These are phyloP conservation scores for Andrena bucephala DNA, from an alignment of 2,888 invertebrate genomes.

Conservation along the genomic window DNA sequence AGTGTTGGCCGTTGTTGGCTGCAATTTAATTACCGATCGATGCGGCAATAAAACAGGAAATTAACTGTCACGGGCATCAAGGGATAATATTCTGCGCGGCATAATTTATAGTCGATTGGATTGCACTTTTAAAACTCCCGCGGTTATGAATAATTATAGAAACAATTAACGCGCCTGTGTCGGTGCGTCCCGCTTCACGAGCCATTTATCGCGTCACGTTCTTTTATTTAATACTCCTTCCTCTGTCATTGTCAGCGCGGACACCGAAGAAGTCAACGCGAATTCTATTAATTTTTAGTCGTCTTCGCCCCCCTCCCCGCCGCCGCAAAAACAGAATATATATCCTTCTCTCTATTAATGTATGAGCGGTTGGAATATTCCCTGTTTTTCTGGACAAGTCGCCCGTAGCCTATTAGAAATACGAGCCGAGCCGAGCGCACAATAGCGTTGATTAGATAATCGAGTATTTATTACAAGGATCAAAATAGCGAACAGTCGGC, in stretches of 20 bases:
- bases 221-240: background rate
- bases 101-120: conserved; percentile 52
- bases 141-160: conserved; percentile 56
- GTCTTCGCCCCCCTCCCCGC: too few relatives aligned
- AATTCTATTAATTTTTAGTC: background rate
- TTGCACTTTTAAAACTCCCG: conserved; percentile 31
- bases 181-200: conserved; percentile 7
- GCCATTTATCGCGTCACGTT: background rate
- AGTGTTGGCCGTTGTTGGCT: conserved; percentile 39
- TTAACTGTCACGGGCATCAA: conserved; percentile 43
- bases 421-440: conserved; percentile 17
- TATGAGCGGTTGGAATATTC: too few relatives aligned
- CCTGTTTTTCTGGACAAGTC: background rate
- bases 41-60: conserved; percentile 61
- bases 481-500: conserved; percentile 27
- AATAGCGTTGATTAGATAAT: conserved; percentile 58
- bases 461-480: conserved; percentile 48
- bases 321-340: background rate
- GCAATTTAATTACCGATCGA: conserved; percentile 62
- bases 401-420: conserved; percentile 25
- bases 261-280: background rate
- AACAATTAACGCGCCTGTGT: conserved; percentile 27
- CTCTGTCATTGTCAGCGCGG: background rate
- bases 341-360: background rate
- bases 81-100: conserved; percentile 9